A percentile compares a stretch with the other conserved stretches of the same genome.
Evolutionary conservation across 2,797 vertebrate species (phyloP).

Genomic region (Crenichthys baileyi): DNA sequence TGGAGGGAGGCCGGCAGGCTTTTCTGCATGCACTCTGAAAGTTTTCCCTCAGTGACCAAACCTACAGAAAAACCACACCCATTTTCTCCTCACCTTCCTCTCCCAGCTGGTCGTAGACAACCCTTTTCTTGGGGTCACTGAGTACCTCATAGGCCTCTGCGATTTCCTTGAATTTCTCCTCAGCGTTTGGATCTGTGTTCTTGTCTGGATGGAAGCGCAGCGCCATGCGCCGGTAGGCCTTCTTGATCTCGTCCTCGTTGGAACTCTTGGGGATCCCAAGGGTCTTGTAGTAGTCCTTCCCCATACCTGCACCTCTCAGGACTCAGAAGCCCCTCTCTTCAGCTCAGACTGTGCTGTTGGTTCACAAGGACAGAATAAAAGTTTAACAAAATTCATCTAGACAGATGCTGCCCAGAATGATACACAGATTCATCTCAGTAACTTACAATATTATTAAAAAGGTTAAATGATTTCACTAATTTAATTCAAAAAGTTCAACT

Average conservation of each 20-base stretch:
- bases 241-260: slow-evolving; percentile 98
- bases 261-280: slow-evolving; percentile 92
- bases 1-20: slow-evolving; percentile 1
- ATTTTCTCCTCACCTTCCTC: slow-evolving; percentile 90
- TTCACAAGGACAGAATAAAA: slow-evolving; percentile 37
- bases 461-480: not conserved
- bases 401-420: slow-evolving; percentile 10
- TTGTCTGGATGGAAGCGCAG: slow-evolving; percentile 98
- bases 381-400: slow-evolving; percentile 22
- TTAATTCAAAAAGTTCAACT: not conserved
- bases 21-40: slow-evolving; percentile 23
- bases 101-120: slow-evolving; percentile 94
- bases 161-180: slow-evolving; percentile 98
- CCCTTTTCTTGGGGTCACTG: slow-evolving; percentile 96
- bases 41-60: slow-evolving; percentile 16
- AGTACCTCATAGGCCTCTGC: slow-evolving; percentile 98
- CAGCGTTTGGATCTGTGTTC: slow-evolving; percentile 94
- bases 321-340: slow-evolving; percentile 44
- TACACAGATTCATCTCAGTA: not conserved
- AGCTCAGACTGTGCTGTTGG: slow-evolving; percentile 53
- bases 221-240: slow-evolving; percentile 97
- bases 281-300: slow-evolving; percentile 98
- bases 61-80: not conserved
- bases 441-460: not conserved
- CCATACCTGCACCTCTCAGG: slow-evolving; percentile 82